Percentiles rank a stretch among this genome's conserved stretches.
Evolutionary conservation across 2,888 invertebrate species (phyloP).

Genomic region (Imbricaverruca yamaguchii): DNA sequence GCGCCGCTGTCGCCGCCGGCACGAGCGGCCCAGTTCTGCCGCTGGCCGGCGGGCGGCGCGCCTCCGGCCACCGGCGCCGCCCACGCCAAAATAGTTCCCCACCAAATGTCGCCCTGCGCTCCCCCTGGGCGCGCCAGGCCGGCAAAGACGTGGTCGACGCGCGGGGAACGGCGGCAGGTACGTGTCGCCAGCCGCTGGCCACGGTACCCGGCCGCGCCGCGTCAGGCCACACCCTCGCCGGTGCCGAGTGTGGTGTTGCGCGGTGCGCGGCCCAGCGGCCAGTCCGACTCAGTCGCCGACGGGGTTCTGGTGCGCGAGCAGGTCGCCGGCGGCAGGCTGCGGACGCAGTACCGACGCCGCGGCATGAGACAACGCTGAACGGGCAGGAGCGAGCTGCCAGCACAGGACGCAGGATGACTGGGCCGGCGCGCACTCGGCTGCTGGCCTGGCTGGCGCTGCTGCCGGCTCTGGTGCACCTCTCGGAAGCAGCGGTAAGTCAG

Average conservation of each 20-base stretch:
- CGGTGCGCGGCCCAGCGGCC: conserved; percentile 5
- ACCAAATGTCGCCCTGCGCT: background rate
- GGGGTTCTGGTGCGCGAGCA: conserved; percentile 6
- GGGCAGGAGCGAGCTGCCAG: background rate
- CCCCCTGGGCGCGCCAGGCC: background rate
- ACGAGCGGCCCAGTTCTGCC: conserved; percentile 7
- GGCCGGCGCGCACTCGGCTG: background rate
- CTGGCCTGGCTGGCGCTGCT: background rate
- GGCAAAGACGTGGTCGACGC: no score
- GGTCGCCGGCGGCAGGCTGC: background rate
- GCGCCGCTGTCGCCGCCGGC: conserved; percentile 41
- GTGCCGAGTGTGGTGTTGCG: conserved; percentile 11
- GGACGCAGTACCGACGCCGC: background rate
- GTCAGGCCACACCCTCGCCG: background rate
- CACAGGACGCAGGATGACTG: background rate
- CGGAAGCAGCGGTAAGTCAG: conserved; percentile 7
- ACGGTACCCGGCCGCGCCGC: no score
- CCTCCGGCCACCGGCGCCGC: background rate
- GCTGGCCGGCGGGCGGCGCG: background rate
- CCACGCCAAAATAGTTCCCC: background rate
- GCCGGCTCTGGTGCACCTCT: background rate
- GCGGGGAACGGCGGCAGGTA: no score
- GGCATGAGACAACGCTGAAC: background rate
- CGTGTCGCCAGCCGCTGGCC: no score
- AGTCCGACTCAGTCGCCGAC: conserved; percentile 30